These are phyloP conservation scores for Cardiocondyla obscurior DNA, from an alignment of 1,140 invertebrate genomes.

Conservation along the genomic window DNA sequence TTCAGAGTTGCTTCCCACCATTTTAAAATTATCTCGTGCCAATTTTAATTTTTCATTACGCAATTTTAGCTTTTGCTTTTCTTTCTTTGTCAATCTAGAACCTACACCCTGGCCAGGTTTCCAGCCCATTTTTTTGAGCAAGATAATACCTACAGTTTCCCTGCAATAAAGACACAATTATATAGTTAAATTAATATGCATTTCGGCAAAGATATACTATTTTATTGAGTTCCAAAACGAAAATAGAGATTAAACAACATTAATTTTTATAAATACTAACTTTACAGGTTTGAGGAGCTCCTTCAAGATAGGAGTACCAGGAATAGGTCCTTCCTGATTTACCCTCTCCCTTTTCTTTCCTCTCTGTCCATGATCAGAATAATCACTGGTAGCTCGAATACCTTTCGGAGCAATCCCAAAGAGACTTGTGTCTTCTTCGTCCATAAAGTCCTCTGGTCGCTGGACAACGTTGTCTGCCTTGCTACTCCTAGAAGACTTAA, in stretches of 20 bases:
- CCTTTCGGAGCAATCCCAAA: conserved; percentile 97
- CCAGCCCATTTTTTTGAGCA: conserved; percentile 96
- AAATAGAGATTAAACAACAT: not conserved
- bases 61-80: conserved; percentile 84
- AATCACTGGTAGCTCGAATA: conserved; percentile 91
- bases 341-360: conserved; percentile 84
- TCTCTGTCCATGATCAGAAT: conserved; percentile 83
- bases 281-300: conserved; percentile 91
- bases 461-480: conserved; percentile 86
- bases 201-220: too few species aligned
- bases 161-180: conserved; percentile 81
- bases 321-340: conserved; percentile 88
- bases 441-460: conserved; percentile 98
- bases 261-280: conserved; percentile 76
- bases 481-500: conserved; percentile 93
- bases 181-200: not conserved
- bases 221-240: too few species aligned
- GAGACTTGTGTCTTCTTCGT: conserved; percentile 97
- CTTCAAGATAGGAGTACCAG: conserved; percentile 91
- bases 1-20: conserved; percentile 78
- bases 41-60: conserved; percentile 85
- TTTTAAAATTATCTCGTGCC: conserved; percentile 81
- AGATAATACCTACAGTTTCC: conserved; percentile 93
- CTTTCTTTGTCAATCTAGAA: conserved; percentile 86
- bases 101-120: conserved; percentile 96